These are phyloP conservation scores for Oscheius sp. DNA, from an alignment of 2,888 invertebrate species.

Conservation along the genomic window DNA sequence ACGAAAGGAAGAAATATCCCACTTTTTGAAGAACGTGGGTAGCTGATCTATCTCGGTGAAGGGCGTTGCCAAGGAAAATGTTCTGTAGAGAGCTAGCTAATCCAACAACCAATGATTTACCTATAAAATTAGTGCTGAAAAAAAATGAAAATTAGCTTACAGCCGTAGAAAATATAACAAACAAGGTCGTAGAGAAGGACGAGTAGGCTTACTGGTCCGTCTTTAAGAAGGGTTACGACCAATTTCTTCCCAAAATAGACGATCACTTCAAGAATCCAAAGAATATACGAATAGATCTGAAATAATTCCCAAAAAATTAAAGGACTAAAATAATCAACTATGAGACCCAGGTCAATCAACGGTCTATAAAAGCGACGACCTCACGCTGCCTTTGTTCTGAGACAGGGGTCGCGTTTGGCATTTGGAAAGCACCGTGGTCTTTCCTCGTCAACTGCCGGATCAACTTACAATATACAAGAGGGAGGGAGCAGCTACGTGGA, in stretches of 20 bases:
- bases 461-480: constrained; percentile 3
- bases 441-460: neutral
- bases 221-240: neutral
- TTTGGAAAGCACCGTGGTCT: neutral
- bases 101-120: neutral
- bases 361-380: no score
- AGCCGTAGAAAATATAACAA: neutral
- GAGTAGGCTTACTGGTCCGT: neutral
- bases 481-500: constrained; percentile 12
- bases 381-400: no score
- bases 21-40: neutral
- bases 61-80: neutral
- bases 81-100: neutral
- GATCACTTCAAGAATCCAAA: constrained; percentile 17
- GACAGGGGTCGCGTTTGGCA: neutral
- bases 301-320: no score
- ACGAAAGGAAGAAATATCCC: neutral
- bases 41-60: neutral
- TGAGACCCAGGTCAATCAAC: no score
- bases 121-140: neutral
- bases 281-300: constrained; percentile 3
- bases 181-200: constrained; percentile 12
- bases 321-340: no score
- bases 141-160: constrained; percentile 21
- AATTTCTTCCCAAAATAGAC: constrained; percentile 9